Evolutionary conservation across 2,797 vertebrate genomes (phyloP), one percentile per base, ranked within the genome.

Genomic region (Gallinago stenura): DNA sequence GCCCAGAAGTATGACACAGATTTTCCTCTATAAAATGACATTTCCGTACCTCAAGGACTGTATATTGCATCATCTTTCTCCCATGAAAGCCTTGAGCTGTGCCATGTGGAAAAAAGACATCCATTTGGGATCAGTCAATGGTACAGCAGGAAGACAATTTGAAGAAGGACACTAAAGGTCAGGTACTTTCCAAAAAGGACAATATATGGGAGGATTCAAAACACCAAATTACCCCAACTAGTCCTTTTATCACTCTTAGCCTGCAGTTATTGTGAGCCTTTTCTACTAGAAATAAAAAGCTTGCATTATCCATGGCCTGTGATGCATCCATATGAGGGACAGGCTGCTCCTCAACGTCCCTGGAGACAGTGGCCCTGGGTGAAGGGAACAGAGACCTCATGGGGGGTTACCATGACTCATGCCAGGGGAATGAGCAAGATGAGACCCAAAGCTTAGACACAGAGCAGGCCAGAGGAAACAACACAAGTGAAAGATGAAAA

Each of bases 241-340:
- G 24, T 30, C 33, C 33, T 73, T 11, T 65, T 19, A 54, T 43
- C 24, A n/a, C 20, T 17, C 73, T 81, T 60, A 87, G 39, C 31
- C 54, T 90, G 62, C 26, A 75, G 43, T 39, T 66, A 8, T 39
- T 65, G 37, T 15, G 33, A 46, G 15, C 10, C 37, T 87, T 46
- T 30, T 31, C 35, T 18, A 11, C 37, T 43, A 72, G 76, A 58
- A 37, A 68, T 45, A 48, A 66, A 14, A 37, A 45, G 20, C 28
- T 73, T 3, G 0, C 7, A 4, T 19, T 61, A 0, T 6, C 64
- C 19, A 3, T 13, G 46, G 25, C 9, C 7, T 9, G 0, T 14
- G 69, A 43, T 30, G 28, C 75, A 21, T 39, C 1, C 0, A 13
- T 16, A 39, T 15, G 50, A 65, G 31, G 31, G 7, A 53, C 12